Base-by-base conservation (phyloP, 2,797 vertebrate species). In the Gallinago nigripennis region DNA sequence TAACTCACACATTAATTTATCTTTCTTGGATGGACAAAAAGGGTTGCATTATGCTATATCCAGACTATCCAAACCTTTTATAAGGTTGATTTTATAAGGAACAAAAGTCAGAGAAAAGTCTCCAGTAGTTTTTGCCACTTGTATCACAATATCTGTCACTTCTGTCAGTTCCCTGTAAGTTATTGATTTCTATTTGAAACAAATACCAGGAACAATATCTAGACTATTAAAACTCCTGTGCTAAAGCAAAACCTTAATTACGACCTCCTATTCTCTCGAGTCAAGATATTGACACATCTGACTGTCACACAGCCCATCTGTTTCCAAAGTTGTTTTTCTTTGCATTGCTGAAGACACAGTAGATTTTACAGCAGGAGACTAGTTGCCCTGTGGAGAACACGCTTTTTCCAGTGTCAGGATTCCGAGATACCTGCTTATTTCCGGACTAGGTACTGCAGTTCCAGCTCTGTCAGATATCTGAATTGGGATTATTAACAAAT, bases 231-330 rank as follows among this genome's bases (percentile, higher is more conserved):
- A 94, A 85, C 61, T 85, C 45, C 64, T 16, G 35, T 6, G 2
- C 77, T 85, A 92, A 90, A 92, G 57, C 37, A 90, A 80, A 90
- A 73, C 68, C 68, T 94, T 93, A 96, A 95, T 95, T 95, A 86
- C 5, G 7, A 33, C 72, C 57, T 73, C 45, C 51, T 83, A 41
- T 71, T 93, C 83, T 90, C 88, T 35, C 11, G 87, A 90, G 87
- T 73, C 25, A 27, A 51, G 79, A 27, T 82, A 66, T 58, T 86
- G 80, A 77, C 80, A 94, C 69, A 30, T 79, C 50, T 89, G 89
- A 69, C 64, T 84, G 83, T 86, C 95, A 82, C 57, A 57, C 45
- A 71, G 46, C 57, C 70, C 66, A 80, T 76, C 80, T 88, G 48
- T 31, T 90, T 17, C 48, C 68, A 12, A 20, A 90, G 45, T 18